Conservation (phyloP, 2,888 invertebrate species). For the Zelleria hepariella region DNA sequence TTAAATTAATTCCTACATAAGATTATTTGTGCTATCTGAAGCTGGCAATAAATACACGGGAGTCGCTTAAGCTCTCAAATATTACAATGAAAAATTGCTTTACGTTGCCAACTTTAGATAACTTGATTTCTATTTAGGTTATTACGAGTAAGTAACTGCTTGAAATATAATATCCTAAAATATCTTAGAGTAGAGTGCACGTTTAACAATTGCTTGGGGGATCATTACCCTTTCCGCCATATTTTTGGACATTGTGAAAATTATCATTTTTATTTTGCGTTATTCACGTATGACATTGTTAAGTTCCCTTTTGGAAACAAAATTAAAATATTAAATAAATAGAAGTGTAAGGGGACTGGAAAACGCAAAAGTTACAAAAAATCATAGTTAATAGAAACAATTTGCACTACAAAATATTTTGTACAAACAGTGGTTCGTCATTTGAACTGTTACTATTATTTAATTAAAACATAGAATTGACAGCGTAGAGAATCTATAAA, state of each 20-base stretch:
- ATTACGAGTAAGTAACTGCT: no score
- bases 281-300: no score
- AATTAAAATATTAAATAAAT: neutral
- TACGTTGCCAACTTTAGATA: no score
- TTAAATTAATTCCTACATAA: no score
- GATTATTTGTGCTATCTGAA: no score
- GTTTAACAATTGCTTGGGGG: constrained; percentile 60
- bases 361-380: constrained; percentile 2
- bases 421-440: neutral
- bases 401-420: neutral
- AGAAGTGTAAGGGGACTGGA: neutral
- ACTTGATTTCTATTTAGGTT: no score
- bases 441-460: constrained; percentile 25
- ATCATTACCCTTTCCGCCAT: constrained; percentile 63
- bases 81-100: no score
- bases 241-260: constrained; percentile 67
- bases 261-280: constrained; percentile 37
- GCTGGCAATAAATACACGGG: no score
- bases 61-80: no score
- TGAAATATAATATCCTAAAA: no score
- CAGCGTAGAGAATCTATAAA: constrained; percentile 65
- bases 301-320: neutral
- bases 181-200: constrained; percentile 35
- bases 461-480: constrained; percentile 67
- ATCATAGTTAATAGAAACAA: neutral